A percentile compares a stretch with the other conserved stretches of the same genome.
These are phyloP conservation scores for Hemiscyllium ocellatum DNA, from an alignment of 2,113 vertebrate genomes.

Conservation along the genomic window DNA sequence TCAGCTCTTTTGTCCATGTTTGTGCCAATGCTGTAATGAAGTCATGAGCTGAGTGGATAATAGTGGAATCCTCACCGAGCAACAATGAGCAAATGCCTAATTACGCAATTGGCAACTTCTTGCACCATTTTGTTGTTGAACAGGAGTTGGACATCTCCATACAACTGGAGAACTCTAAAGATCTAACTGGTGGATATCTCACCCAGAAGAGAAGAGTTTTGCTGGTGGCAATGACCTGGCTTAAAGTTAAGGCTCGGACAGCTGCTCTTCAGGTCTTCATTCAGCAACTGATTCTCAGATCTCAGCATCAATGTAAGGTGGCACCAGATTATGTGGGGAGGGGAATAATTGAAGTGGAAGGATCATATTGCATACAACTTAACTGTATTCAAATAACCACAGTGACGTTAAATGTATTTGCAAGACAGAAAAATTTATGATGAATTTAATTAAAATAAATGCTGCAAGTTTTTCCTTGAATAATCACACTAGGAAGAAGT, in stretches of 20 bases:
- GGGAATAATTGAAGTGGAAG: neutral
- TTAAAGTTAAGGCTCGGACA: neutral
- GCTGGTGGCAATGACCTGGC: neutral
- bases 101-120: too few relatives aligned
- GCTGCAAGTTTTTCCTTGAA: neutral
- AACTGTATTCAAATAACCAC: neutral
- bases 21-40: too few relatives aligned
- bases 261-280: neutral
- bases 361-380: neutral
- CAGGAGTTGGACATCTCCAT: neutral
- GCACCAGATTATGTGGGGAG: neutral
- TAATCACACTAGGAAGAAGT: neutral
- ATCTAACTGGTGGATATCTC: neutral
- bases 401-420: neutral
- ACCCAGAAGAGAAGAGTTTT: neutral
- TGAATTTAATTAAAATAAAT: neutral
- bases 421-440: neutral
- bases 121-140: too few relatives aligned
- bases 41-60: too few relatives aligned
- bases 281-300: neutral
- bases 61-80: too few relatives aligned
- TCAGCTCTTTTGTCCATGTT: too few relatives aligned
- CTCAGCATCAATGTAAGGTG: neutral
- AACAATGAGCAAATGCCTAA: too few relatives aligned
- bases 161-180: neutral